Base-by-base conservation (phyloP, 37 sponge, comb jelly and placozoan species). In the Oopsacas minuta region DNA sequence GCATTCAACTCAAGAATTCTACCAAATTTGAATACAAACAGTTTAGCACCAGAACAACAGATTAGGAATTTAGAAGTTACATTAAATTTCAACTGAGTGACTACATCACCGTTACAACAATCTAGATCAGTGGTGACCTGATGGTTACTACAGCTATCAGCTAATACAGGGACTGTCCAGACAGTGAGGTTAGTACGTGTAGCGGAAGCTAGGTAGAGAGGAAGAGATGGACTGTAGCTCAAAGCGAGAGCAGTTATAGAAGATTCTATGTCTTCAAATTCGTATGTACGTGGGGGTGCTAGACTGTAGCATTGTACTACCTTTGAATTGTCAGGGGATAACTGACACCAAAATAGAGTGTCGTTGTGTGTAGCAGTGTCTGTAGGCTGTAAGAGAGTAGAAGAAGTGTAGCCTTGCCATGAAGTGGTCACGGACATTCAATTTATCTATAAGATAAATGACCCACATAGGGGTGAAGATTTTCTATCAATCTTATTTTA, bases 241-340 rank as follows among this genome's bases (percentile, higher is more conserved):
- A 61, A n/a, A 25, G 75, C 75, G 1, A 61, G 75, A 10, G 75
- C 75, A 10, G 75, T 25, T 25, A 61, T 12, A 20, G 75, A 61
- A n/a, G 75, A 61, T 25, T n/a, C 75, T 25, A 10, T 3, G 1
- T 61, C 75, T 61, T 61, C 17, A n/a, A 61, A 61, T 61, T 61
- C 75, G 28, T 32, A 61, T 61, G 22, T 20, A 34, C 75, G 75
- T 25, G 75, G 75, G 5, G 75, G 75, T n/a, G 75, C 75, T 61
- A 61, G 75, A n/a, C 75, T 61, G 22, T 61, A 61, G 75, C 75
- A 61, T 34, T 61, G 75, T 34, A 61, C 75, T n/a, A 61, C 17
- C 28, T n/a, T 61, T 25, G 75, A 34, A 61, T 61, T 61, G 75
- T 61, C 75, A 3, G 75, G 75, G 7, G 75, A 61, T 3, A 61